Evolutionary conservation across 2,888 invertebrate genomes (phyloP), one percentile per base, ranked within the genome.

Genomic region (Ophion costatus): DNA sequence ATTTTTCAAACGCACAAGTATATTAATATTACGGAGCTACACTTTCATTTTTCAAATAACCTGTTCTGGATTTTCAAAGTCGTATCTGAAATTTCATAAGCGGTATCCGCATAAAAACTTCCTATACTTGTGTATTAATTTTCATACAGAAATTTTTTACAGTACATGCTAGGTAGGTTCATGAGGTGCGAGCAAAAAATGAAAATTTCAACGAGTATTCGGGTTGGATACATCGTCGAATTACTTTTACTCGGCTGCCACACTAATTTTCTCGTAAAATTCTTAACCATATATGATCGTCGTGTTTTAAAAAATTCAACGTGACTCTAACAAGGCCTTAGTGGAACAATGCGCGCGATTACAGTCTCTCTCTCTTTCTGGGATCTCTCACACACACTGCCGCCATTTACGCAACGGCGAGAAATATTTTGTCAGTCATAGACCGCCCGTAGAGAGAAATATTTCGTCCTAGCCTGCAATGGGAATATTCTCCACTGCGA

Each of bases 321-420:
- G 33, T 5, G 29, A 64, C 33, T 81, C 70, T 10, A 42, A 22
- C 57, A 70, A 84, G 66, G 45, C 74, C 70, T 38, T 33, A 33
- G 42, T 59, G 51, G 33, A 74, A 75, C 69, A 79, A 69, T 69
- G 63, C 33, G 6, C 38, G 10, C 51, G 75, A 84, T 84, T 64
- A 67, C 33, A 69, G 81, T 81, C 75, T 70, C 61, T 81, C 75
- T 70, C 61, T n/a, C 38, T 71, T 74, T 78, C 81, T 22, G 14
- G 67, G 63, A 29, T 63, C 69, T 63, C 69, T 17, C 42, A n/a
- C 38, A 66, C 42, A 42, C 67, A 70, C 80, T 64, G 56, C 14
- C 78, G 77, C 57, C 45, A 42, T 42, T 81, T 75, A 70, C 75
- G 66, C 29, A 81, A 84, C 56, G 64, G 66, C 67, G 45, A 73